Conservation (phyloP, 2,113 vertebrate species). For the Xiphophorus hellerii region DNA sequence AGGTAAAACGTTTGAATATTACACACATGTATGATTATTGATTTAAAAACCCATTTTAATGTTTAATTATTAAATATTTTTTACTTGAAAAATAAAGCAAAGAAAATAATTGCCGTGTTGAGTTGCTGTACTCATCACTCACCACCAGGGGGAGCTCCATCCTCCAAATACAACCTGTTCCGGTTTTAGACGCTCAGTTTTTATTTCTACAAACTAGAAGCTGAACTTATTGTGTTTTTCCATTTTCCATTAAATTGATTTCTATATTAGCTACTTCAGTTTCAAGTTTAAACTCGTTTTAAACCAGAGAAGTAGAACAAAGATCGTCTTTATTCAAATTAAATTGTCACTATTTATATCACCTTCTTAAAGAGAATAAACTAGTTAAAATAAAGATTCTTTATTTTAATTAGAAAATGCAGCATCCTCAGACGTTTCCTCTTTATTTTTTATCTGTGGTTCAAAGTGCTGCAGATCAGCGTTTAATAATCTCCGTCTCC, state of each 20-base stretch:
- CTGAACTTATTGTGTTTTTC: too few species aligned
- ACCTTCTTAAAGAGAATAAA: background rate
- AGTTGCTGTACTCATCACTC: background rate
- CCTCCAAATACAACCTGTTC: too few species aligned
- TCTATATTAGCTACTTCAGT: background rate
- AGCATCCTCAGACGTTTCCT: background rate
- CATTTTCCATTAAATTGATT: too few species aligned
- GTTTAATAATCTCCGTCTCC: background rate
- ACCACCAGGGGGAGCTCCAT: background rate
- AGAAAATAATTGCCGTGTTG: background rate
- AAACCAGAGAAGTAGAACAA: background rate
- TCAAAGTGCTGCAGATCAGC: background rate
- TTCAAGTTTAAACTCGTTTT: background rate
- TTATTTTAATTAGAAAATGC: background rate
- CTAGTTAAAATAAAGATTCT: too few species aligned
- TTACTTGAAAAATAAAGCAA: background rate
- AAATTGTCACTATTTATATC: background rate
- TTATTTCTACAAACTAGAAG: too few species aligned
- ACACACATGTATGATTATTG: too few species aligned
- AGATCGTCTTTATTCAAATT: background rate
- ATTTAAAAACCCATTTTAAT: too few species aligned
- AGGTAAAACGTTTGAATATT: too few species aligned
- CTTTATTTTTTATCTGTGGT: background rate
- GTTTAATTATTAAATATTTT: background rate
- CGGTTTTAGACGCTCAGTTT: too few species aligned